Conservation (phyloP, 2,797 vertebrate genomes). For the Myioborus miniatus region DNA sequence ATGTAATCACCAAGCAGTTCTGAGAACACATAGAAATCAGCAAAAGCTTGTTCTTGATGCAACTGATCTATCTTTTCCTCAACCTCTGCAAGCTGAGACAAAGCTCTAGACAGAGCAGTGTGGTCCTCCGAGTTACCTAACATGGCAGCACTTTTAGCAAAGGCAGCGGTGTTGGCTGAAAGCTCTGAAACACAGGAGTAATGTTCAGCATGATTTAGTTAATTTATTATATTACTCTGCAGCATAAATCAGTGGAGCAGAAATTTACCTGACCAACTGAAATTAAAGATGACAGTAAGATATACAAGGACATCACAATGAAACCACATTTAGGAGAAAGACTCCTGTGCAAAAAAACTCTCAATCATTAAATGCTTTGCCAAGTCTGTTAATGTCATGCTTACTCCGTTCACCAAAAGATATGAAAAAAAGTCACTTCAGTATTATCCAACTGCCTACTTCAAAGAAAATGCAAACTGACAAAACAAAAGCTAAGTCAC, state of each 20-base stretch:
- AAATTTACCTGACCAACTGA: not conserved
- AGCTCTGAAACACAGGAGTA: conserved; percentile 81
- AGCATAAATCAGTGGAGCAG: not conserved
- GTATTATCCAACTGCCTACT: not conserved
- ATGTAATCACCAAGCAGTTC: conserved; percentile 96
- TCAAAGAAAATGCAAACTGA: not conserved
- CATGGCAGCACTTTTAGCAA: conserved; percentile 98
- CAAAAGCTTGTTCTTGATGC: conserved; percentile 94
- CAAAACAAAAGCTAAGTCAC: not conserved
- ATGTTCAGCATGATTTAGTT: not conserved
- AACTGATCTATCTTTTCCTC: conserved; percentile 97
- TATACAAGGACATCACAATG: not conserved
- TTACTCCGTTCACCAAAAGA: not conserved
- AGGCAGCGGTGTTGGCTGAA: conserved; percentile 91
- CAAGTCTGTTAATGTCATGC: not conserved
- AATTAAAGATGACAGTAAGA: not conserved
- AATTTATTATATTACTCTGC: not conserved
- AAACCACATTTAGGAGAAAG: not conserved
- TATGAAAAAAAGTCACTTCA: not conserved
- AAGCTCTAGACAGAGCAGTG: conserved; percentile 91
- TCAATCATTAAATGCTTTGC: not conserved
- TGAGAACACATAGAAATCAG: conserved; percentile 93
- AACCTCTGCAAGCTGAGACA: conserved; percentile 96
- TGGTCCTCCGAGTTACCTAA: conserved; percentile 97
- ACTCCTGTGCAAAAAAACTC: not conserved